Percentiles rank a stretch among this genome's conserved stretches.
Conservation (phyloP, 1,140 invertebrate species). For the Batillaria attramentaria region DNA sequence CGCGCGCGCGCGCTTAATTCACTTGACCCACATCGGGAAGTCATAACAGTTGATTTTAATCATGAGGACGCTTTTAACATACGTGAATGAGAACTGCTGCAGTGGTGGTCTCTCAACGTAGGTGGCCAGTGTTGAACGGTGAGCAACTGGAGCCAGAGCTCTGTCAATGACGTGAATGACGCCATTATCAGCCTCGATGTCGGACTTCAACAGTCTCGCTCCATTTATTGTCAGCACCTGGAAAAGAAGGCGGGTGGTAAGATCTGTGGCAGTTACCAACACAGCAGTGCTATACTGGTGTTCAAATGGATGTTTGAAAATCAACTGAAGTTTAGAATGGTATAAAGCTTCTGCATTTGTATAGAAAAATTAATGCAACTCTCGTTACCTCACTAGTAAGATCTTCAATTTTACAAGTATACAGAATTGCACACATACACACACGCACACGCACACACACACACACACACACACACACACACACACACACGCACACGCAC, state of each 20-base stretch:
- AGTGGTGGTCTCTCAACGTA: slow-evolving; percentile 53
- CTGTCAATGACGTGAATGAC: slow-evolving; percentile 70
- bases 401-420: too few relatives aligned
- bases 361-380: too few relatives aligned
- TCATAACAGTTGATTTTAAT: background rate
- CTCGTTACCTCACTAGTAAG: too few relatives aligned
- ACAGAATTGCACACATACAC: slow-evolving; percentile 2
- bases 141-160: slow-evolving; percentile 66
- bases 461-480: slow-evolving; percentile 11
- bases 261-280: background rate
- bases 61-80: slow-evolving; percentile 31
- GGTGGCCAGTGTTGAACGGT: slow-evolving; percentile 55
- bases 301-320: background rate
- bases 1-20: background rate
- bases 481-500: slow-evolving; percentile 11
- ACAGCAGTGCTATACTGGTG: background rate
- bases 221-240: slow-evolving; percentile 70
- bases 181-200: slow-evolving; percentile 66
- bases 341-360: too few relatives aligned
- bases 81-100: slow-evolving; percentile 55
- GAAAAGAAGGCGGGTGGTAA: background rate
- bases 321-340: background rate
- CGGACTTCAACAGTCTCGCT: slow-evolving; percentile 58
- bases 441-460: background rate
- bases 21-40: background rate